phyloP scores from a whole-genome alignment of 2,888 invertebrate genomes.

The Drosophila infuscata region DNA sequence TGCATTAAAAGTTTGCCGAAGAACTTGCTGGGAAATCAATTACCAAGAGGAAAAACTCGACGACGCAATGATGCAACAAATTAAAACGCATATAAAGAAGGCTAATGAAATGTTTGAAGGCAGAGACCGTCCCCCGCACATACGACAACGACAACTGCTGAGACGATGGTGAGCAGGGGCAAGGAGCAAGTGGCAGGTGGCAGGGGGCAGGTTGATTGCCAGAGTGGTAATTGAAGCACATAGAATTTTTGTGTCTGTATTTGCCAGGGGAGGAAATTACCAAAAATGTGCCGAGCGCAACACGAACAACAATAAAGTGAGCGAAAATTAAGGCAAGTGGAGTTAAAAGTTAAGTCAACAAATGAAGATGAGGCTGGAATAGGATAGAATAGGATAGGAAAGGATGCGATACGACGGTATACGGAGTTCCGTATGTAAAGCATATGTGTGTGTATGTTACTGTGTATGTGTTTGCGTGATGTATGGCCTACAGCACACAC shows the following conservation, averaged over 20 bases:
- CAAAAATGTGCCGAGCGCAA: slow-evolving; percentile 69
- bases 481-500: slow-evolving; percentile 59
- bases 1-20: slow-evolving; percentile 59
- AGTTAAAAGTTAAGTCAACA: slow-evolving; percentile 77
- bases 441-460: background rate
- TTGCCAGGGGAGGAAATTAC: slow-evolving; percentile 64
- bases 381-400: background rate
- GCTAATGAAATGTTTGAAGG: slow-evolving; percentile 66
- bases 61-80: slow-evolving; percentile 75
- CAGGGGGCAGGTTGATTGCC: slow-evolving; percentile 9
- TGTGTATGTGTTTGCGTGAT: slow-evolving; percentile 36
- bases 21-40: slow-evolving; percentile 65
- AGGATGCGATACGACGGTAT: background rate
- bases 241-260: slow-evolving; percentile 36
- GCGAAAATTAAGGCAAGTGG: slow-evolving; percentile 72
- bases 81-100: slow-evolving; percentile 62
- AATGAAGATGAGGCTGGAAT: slow-evolving; percentile 58
- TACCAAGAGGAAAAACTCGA: slow-evolving; percentile 48
- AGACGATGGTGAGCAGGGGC: background rate
- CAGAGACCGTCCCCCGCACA: slow-evolving; percentile 2
- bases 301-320: slow-evolving; percentile 64
- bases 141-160: background rate
- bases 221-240: slow-evolving; percentile 19
- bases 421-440: background rate
- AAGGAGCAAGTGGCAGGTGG: background rate